phyloP scores from a whole-genome alignment of 2,113 vertebrate genomes.

The Melanerpes formicivorus region DNA sequence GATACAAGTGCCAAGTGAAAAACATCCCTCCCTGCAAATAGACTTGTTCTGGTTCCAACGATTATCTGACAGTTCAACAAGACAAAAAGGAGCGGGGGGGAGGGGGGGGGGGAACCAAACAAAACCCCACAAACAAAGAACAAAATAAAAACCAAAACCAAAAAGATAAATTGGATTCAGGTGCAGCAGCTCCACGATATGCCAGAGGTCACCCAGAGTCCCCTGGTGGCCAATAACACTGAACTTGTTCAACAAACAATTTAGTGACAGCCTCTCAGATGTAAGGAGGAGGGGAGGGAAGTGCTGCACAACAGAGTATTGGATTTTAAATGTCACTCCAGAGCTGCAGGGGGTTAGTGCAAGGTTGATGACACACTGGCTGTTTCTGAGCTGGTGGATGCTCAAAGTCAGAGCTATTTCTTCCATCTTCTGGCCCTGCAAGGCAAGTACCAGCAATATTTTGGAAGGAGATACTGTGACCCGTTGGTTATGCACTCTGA shows the following conservation, averaged over 20 bases:
- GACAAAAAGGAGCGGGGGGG: background rate
- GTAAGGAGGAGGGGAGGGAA: background rate
- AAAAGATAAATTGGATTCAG: slow-evolving; percentile 50
- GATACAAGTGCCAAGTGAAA: background rate
- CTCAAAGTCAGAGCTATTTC: background rate
- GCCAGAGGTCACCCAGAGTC: slow-evolving; percentile 57
- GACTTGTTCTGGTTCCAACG: slow-evolving; percentile 15
- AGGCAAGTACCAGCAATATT: background rate
- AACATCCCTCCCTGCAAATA: background rate
- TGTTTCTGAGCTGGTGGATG: slow-evolving; percentile 1
- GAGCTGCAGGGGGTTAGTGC: slow-evolving; percentile 31
- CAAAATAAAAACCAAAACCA: rapidly evolving
- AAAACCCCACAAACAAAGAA: background rate
- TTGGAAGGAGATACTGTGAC: background rate
- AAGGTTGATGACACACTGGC: background rate
- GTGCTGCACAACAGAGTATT: slow-evolving; percentile 36
- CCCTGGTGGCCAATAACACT: slow-evolving; percentile 60
- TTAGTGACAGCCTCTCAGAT: slow-evolving; percentile 33
- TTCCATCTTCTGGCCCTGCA: background rate
- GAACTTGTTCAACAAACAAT: slow-evolving; percentile 67
- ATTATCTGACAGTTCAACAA: slow-evolving; percentile 45
- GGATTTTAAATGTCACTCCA: slow-evolving; percentile 65
- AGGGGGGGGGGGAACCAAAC: too few species aligned
- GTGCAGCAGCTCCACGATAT: slow-evolving; percentile 31
- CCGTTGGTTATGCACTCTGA: background rate